Evolutionary conservation across 2,113 vertebrate genomes (phyloP).

Genomic region (Benitochromis conjunctus): DNA sequence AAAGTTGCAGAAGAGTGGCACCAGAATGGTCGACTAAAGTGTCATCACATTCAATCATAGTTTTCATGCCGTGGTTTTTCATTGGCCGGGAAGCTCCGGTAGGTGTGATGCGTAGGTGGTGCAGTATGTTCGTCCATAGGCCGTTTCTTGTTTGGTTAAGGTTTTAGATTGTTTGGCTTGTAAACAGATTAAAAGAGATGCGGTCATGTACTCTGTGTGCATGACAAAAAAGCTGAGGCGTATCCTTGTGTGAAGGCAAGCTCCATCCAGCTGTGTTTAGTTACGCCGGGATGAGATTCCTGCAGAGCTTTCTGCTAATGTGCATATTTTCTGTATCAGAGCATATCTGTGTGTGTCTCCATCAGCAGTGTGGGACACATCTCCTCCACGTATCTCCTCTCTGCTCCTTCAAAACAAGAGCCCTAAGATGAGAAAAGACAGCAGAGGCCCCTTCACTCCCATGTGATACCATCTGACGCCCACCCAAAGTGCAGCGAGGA

Average conservation of each 20-base stretch:
- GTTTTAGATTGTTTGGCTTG: not conserved
- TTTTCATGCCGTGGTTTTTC: not conserved
- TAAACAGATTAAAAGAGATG: not conserved
- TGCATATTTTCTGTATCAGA: not conserved
- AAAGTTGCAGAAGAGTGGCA: not conserved
- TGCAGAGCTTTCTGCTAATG: not conserved
- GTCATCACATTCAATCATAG: not conserved
- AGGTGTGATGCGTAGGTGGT: not conserved
- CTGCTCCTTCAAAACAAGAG: not conserved
- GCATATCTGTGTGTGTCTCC: not conserved
- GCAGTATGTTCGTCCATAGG: not conserved
- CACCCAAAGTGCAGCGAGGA: not conserved
- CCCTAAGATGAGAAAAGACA: not conserved
- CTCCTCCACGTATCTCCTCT: not conserved
- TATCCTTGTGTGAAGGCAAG: not conserved
- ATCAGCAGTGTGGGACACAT: not conserved
- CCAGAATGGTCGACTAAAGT: not conserved
- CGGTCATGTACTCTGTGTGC: not conserved
- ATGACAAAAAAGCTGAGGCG: not conserved
- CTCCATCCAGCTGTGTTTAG: conserved; percentile 56
- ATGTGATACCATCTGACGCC: not conserved
- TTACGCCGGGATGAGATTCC: not conserved
- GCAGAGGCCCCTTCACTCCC: not conserved
- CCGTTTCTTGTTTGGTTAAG: not conserved
- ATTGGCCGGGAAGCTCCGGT: not conserved